A percentile compares a stretch with the other conserved stretches of the same genome.
These are phyloP conservation scores for Sylvia borin DNA, from an alignment of 2,797 vertebrate genomes.

Conservation along the genomic window DNA sequence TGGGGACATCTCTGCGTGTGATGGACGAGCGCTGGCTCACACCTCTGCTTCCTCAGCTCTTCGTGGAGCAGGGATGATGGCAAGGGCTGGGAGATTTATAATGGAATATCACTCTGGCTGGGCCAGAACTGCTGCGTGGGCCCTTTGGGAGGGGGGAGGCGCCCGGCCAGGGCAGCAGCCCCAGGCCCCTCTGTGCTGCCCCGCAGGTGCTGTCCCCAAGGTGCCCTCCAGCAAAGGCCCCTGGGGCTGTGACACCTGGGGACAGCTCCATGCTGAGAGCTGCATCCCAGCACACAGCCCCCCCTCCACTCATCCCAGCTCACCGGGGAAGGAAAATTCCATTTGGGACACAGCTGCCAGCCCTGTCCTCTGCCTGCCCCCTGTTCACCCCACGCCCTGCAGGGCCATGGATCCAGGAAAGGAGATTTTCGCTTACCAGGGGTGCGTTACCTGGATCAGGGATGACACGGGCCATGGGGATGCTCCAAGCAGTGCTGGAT, in stretches of 20 bases:
- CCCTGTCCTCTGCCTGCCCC: neutral
- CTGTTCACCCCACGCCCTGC: neutral
- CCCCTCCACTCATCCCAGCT: neutral
- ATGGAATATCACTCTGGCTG: accelerated
- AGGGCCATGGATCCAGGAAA: neutral
- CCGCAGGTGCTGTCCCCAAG: constrained; percentile 8
- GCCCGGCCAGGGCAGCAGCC: neutral
- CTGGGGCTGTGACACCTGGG: neutral
- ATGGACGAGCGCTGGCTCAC: constrained; percentile 60
- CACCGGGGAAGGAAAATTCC: neutral
- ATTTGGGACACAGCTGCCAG: neutral
- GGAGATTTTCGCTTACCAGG: neutral
- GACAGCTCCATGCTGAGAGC: neutral
- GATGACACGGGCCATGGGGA: accelerated
- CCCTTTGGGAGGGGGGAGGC: neutral
- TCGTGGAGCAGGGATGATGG: constrained; percentile 8
- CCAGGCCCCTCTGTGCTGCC: neutral
- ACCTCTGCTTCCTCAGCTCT: constrained; percentile 66
- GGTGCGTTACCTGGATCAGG: neutral
- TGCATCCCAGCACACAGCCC: accelerated
- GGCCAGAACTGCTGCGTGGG: constrained; percentile 2
- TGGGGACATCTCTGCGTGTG: neutral
- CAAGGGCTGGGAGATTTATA: constrained; percentile 4
- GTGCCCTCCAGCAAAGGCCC: neutral
- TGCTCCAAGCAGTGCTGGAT: neutral